phyloP scores from a whole-genome alignment of 1,140 invertebrate species.

The Ladona fulva region DNA sequence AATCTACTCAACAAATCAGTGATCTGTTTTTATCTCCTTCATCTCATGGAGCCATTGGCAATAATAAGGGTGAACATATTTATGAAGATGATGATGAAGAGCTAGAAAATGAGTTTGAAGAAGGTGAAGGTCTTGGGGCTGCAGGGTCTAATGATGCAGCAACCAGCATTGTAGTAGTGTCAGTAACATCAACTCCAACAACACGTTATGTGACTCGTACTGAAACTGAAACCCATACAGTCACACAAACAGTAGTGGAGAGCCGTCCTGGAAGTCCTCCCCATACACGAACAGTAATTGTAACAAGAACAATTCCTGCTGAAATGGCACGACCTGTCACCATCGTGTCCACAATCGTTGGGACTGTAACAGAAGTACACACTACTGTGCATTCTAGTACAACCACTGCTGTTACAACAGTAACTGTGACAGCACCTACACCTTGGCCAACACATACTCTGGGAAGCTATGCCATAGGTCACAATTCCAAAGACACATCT shows the following conservation, averaged over 20 bases:
- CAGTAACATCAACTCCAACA: conserved; percentile 22
- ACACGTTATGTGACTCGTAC: conserved; percentile 56
- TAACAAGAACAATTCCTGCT: conserved; percentile 60
- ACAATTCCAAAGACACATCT: background rate
- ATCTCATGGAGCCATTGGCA: background rate
- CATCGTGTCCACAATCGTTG: conserved; percentile 54
- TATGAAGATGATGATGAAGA: conserved; percentile 20
- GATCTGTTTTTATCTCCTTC: conserved; percentile 23
- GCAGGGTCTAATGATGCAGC: conserved; percentile 19
- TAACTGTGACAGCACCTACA: conserved; percentile 36
- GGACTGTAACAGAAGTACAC: conserved; percentile 66
- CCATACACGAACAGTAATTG: conserved; percentile 57
- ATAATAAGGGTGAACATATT: conserved; percentile 1
- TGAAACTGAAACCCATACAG: conserved; percentile 64
- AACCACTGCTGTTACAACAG: conserved; percentile 62
- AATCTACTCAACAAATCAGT: conserved; percentile 15
- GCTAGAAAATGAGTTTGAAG: conserved; percentile 14
- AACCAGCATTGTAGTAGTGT: conserved; percentile 20
- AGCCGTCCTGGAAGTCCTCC: conserved; percentile 54
- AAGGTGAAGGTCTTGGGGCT: conserved; percentile 17
- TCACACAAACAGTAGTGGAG: conserved; percentile 62
- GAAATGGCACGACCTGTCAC: conserved; percentile 28
- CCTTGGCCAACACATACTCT: background rate
- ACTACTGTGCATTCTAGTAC: conserved; percentile 59
- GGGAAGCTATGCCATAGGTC: background rate